These are phyloP conservation scores for Drosophila emarginata DNA, from an alignment of 2,888 invertebrate species.

Conservation along the genomic window DNA sequence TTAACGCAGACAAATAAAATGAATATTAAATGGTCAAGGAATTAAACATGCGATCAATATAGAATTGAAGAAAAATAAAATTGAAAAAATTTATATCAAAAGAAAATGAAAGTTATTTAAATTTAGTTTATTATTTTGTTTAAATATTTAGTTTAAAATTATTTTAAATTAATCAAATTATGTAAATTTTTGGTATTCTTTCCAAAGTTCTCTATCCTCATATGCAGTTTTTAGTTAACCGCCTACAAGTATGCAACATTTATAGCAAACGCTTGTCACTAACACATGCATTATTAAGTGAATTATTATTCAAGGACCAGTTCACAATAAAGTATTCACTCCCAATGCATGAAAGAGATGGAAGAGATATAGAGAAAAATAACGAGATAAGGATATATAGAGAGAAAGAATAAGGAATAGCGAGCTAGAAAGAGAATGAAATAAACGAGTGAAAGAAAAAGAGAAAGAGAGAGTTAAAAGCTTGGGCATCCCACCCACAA, in stretches of 20 bases:
- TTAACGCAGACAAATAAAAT: not conserved
- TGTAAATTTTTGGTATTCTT: too few relatives aligned
- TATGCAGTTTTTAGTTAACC: not conserved
- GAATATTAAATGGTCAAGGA: not conserved
- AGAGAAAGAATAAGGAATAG: not conserved
- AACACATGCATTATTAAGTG: conserved; percentile 56
- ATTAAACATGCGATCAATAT: not conserved
- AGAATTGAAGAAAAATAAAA: too few relatives aligned
- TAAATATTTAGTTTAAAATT: not conserved
- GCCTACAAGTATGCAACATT: conserved; percentile 44
- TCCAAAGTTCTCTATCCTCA: too few relatives aligned
- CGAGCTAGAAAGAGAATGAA: not conserved
- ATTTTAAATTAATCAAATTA: too few relatives aligned
- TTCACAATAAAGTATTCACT: conserved; percentile 22
- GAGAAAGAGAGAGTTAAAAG: conserved; percentile 23
- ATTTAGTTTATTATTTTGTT: not conserved
- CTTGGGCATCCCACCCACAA: conserved; percentile 18
- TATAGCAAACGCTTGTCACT: conserved; percentile 19
- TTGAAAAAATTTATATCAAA: too few relatives aligned
- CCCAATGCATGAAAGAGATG: not conserved
- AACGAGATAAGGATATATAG: not conserved
- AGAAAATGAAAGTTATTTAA: too few relatives aligned
- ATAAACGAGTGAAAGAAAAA: not conserved
- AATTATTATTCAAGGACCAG: conserved; percentile 63
- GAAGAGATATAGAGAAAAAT: not conserved